These are phyloP conservation scores for Perithous albicinctus DNA, from an alignment of 2,888 invertebrate genomes.

Conservation along the genomic window DNA sequence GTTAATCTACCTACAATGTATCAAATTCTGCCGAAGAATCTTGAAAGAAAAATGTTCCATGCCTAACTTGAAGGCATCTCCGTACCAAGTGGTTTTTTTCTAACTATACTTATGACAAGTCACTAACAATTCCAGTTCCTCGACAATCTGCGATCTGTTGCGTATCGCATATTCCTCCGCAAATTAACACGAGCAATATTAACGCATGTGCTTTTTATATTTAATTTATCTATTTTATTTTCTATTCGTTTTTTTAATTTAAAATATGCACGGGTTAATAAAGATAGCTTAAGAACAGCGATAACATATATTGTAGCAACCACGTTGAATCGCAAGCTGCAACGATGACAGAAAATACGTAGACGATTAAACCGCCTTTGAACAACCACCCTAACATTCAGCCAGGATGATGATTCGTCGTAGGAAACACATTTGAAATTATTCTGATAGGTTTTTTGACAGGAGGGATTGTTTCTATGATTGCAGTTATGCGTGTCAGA, in stretches of 20 bases:
- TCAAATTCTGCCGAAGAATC: too few species aligned
- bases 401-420: conserved; percentile 27
- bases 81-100: background rate
- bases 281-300: conserved; percentile 1
- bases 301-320: background rate
- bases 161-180: background rate
- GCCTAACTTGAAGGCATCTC: too few species aligned
- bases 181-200: conserved; percentile 30
- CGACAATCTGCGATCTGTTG: background rate
- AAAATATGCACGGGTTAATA: background rate
- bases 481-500: conserved; percentile 97
- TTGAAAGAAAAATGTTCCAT: too few species aligned
- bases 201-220: conserved; percentile 44
- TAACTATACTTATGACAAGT: background rate
- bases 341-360: conserved; percentile 15
- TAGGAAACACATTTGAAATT: conserved; percentile 19
- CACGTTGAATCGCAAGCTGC: conserved; percentile 7
- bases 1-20: too few species aligned
- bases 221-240: conserved; percentile 3
- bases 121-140: background rate
- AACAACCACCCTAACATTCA: conserved; percentile 22
- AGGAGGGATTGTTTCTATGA: conserved; percentile 86
- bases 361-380: background rate
- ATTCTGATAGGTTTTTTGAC: conserved; percentile 70
- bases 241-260: background rate